Evolutionary conservation across 2,888 invertebrate species (phyloP).

Genomic region (Tridacna crocea): DNA sequence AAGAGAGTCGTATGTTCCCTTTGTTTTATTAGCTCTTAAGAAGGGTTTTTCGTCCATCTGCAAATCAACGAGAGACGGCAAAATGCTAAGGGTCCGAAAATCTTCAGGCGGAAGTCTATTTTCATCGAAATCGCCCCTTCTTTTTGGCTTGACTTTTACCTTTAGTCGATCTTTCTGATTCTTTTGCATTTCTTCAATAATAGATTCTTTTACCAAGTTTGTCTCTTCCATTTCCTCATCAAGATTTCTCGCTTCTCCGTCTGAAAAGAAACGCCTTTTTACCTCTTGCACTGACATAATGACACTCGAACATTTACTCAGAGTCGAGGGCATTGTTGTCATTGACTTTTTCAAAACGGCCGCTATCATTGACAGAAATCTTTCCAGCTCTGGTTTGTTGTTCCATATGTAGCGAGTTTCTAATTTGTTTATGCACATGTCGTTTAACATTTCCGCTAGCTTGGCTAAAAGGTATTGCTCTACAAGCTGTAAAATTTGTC

Average conservation of each 20-base stretch:
- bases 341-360: conserved; percentile 30
- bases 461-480: conserved; percentile 36
- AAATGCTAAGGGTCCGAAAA: conserved; percentile 58
- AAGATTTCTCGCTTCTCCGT: not conserved
- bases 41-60: conserved; percentile 82
- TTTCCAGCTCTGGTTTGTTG: not conserved
- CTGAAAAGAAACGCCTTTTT: not conserved
- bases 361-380: conserved; percentile 9
- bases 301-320: conserved; percentile 15
- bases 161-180: not conserved
- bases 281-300: not conserved
- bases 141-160: not conserved
- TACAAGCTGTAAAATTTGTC: conserved; percentile 39
- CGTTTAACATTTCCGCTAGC: conserved; percentile 35
- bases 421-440: conserved; percentile 25
- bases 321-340: conserved; percentile 27
- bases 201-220: not conserved
- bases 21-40: conserved; percentile 87
- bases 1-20: conserved; percentile 88
- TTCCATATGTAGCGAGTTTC: conserved; percentile 8
- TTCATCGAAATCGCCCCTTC: not conserved
- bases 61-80: conserved; percentile 82
- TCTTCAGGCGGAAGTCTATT: conserved; percentile 51
- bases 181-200: conserved; percentile 18
- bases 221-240: conserved; percentile 9